Percentiles rank a stretch among this genome's conserved stretches.
phyloP scores from a whole-genome alignment of 1,140 invertebrate species.

The Tetramorium simillimum region DNA sequence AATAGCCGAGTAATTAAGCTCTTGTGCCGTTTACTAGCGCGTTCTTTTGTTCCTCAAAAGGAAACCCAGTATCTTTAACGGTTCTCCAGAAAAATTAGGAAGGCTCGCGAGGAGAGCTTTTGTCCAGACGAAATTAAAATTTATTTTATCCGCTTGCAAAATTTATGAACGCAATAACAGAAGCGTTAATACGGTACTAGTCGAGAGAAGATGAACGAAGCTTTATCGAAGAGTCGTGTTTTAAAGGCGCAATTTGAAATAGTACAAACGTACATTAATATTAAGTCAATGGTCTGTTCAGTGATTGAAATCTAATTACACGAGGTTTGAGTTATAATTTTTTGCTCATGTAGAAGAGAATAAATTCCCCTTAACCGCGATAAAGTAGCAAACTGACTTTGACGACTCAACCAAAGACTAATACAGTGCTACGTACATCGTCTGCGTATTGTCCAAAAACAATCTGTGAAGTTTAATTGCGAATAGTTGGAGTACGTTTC shows the following conservation, averaged over 20 bases:
- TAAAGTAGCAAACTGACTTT: not conserved
- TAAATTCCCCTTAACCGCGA: not conserved
- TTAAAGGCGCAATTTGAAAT: not conserved
- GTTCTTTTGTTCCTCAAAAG: slow-evolving; percentile 58
- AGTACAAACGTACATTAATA: not conserved
- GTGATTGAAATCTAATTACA: not conserved
- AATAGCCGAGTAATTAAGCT: slow-evolving; percentile 62
- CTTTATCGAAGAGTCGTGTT: not conserved
- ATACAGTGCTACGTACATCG: not conserved
- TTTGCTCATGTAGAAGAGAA: not conserved
- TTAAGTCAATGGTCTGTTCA: not conserved
- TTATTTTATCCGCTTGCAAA: slow-evolving; percentile 32
- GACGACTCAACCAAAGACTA: slow-evolving; percentile 1
- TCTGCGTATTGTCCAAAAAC: slow-evolving; percentile 14
- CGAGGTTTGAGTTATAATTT: not conserved
- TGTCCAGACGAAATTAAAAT: slow-evolving; percentile 46
- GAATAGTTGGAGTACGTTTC: slow-evolving; percentile 12
- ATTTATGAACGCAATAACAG: not conserved
- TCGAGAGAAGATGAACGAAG: not conserved
- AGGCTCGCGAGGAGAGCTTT: slow-evolving; percentile 35
- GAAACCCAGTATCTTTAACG: slow-evolving; percentile 38
- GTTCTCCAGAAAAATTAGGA: slow-evolving; percentile 51
- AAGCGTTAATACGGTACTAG: not conserved
- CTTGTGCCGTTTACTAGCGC: slow-evolving; percentile 45
- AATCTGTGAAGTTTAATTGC: slow-evolving; percentile 32